Evolutionary conservation across 2,113 vertebrate genomes (phyloP), one percentile per base, ranked within the genome.

Genomic region (Tetrax tetrax): DNA sequence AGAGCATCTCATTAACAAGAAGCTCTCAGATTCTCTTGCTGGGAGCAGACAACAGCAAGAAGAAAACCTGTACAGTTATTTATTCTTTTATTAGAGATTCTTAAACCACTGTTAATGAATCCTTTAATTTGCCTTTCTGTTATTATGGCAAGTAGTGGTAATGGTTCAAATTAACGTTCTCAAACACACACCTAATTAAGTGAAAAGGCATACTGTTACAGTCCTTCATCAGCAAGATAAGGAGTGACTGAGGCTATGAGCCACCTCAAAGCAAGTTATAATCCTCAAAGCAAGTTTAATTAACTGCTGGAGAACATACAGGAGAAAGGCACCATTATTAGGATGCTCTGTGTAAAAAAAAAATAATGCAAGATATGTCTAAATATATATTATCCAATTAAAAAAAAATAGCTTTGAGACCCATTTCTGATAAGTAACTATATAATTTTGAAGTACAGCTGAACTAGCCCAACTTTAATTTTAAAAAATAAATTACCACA

Each of bases 101-200:
- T 38, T 38, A 8, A 38, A 38, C 38, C 38, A 38, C 28, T 63
- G 65, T n/a, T 93, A 92, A 48, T 84, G 51, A 87, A 96, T 91
- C 28, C 41, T 76, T 81, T 92, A 53, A 84, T 94, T 87, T 69
- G 82, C 19, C 37, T 84, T 87, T 83, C 86, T 95, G 38, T 79
- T 90, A 66, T 87, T 96, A 56, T 45, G 81, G 87, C 57, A 83
- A 80, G 50, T 12, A 51, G 25, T 23, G n/a, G 81, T 85, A 75
- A 85, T 65, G 45, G 91, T 79, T 90, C 68, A 91, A 87, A 88
- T 59, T 85, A 95, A 94, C 3, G 16, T 87, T 87, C 74, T 74
- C 93, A 96, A 75, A 88, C 31, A 71, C 24, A 64, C 31, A 74
- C 66, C 92, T 72, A 76, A 96, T 96, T 91, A 96, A 96, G 80